Percentiles rank a stretch among this genome's conserved stretches.
Conservation (phyloP, 2,113 vertebrate genomes). For the Paradoxurus hermaphroditus region DNA sequence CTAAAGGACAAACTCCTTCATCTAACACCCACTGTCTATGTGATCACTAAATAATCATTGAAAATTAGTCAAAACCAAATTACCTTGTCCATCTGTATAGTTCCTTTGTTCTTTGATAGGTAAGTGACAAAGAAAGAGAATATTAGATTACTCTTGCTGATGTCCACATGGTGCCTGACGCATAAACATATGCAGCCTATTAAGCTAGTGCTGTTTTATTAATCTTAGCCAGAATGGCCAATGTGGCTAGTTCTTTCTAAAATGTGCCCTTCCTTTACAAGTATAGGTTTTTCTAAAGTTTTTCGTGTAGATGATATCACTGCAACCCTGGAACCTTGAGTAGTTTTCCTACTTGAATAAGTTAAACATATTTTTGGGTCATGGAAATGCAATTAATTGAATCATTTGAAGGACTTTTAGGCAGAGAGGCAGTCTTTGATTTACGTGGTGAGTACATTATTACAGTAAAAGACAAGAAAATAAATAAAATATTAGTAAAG, state of each 20-base stretch:
- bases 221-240: neutral
- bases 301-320: neutral
- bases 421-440: neutral
- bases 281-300: neutral
- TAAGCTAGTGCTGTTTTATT: neutral
- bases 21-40: neutral
- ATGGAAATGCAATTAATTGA: neutral
- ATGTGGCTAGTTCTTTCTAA: neutral
- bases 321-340: neutral
- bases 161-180: neutral
- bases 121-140: neutral
- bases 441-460: neutral
- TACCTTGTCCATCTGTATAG: neutral
- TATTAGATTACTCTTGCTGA: neutral
- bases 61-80: slow-evolving; percentile 41
- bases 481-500: neutral
- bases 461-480: neutral
- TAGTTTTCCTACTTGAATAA: slow-evolving; percentile 7
- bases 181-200: neutral
- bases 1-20: slow-evolving; percentile 44
- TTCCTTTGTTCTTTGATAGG: neutral
- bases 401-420: neutral
- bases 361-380: neutral
- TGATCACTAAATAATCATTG: slow-evolving; percentile 25
- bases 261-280: neutral